A percentile compares a stretch with the other conserved stretches of the same genome.
Evolutionary conservation across 2,888 invertebrate species (phyloP).

Genomic region (Platynereis dumerilii): DNA sequence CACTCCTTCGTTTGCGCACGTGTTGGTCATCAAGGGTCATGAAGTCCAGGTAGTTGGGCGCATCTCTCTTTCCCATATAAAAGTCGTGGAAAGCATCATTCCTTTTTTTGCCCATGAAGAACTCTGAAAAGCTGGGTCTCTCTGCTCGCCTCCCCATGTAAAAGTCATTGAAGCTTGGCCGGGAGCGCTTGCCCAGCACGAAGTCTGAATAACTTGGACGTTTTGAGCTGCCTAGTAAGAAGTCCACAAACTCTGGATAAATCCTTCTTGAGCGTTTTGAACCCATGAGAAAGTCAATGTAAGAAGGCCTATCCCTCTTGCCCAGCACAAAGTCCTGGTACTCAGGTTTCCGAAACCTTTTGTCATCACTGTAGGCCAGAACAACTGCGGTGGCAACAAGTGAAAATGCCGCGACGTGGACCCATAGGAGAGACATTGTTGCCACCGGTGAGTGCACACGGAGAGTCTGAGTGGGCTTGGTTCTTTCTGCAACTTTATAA

Average conservation of each 20-base stretch:
- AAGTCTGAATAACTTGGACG: background rate
- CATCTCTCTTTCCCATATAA: background rate
- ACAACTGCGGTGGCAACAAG: no score
- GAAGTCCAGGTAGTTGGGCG: background rate
- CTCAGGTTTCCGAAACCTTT: no score
- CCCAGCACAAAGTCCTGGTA: slow-evolving; percentile 1
- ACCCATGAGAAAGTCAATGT: slow-evolving; percentile 2
- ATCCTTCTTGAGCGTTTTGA: background rate
- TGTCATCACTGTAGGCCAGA: no score
- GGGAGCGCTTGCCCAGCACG: background rate
- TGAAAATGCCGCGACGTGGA: no score
- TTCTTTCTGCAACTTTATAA: no score
- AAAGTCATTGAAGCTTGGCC: slow-evolving; percentile 3
- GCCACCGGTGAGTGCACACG: no score
- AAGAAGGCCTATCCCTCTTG: background rate
- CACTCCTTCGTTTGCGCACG: background rate
- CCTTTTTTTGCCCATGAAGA: slow-evolving; percentile 5
- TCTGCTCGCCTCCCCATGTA: slow-evolving; percentile 2
- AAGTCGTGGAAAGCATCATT: background rate
- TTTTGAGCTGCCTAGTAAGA: slow-evolving; percentile 5
- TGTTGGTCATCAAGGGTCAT: background rate
- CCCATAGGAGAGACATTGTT: no score
- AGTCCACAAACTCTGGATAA: slow-evolving; percentile 6
- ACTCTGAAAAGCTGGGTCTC: slow-evolving; percentile 5
- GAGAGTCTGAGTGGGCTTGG: no score